Base-by-base conservation (phyloP, 2,888 invertebrate species). In the Cerastoderma edule region DNA sequence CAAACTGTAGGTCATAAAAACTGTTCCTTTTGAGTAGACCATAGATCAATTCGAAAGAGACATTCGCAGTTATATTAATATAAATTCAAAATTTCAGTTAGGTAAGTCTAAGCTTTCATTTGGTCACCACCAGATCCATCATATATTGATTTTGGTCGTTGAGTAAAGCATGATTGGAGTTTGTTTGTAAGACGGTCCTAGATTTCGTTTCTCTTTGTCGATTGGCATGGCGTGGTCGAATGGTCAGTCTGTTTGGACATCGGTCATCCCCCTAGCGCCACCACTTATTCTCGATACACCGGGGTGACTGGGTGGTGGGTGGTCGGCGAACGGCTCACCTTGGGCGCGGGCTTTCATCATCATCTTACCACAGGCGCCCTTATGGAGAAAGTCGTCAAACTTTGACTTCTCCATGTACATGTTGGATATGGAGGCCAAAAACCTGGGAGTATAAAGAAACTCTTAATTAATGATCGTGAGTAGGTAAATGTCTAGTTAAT, bases 391-490 rank as follows among this genome's bases (percentile, higher is more conserved):
- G 53, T 66, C 80, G 60, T 89, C 89, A 53, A 89, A 83, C 35
- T 83, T 83, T 27, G 88, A 88, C 28, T 85, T 84, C 19, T 91
- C 90, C 84, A 91, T 90, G 84, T 92, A 92, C 65, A 91, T 90
- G 74, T 90, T 87, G 65, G 91, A 92, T 70, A 93, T 89, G 68
- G 90, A 90, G 65, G 90, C 85, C 63, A 92, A 83, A 33, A 93
- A 87, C 30, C 88, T 86, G 75, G 1, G 28, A 50, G 44, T 10
- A 50, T n/a, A n/a, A n/a, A n/a, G n/a, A n/a, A n/a, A n/a, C n/a
- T n/a, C n/a, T n/a, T n/a, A n/a, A n/a, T n/a, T n/a, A n/a, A n/a
- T n/a, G n/a, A n/a, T n/a, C n/a, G n/a, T n/a, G n/a, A n/a, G n/a
- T n/a, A n/a, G n/a, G n/a, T n/a, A n/a, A n/a, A n/a, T n/a, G n/a